A percentile compares a stretch with the other conserved stretches of the same genome.
These are phyloP conservation scores for Axinella damicornis DNA, from an alignment of 37 sponge, comb jelly and placozoan species.

Conservation along the genomic window DNA sequence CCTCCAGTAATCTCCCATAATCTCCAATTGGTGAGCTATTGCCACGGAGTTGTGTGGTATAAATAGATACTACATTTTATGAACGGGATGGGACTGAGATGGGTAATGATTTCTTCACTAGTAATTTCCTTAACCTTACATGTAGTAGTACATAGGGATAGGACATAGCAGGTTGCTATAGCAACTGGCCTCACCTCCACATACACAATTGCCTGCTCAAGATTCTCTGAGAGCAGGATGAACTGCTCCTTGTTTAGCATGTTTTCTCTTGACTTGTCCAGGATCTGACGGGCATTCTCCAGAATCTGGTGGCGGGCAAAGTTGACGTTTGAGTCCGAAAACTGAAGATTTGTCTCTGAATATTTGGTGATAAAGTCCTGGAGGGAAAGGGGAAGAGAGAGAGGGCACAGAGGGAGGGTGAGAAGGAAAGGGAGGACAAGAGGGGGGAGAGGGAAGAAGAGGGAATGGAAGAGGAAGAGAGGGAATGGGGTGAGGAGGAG, in stretches of 20 bases:
- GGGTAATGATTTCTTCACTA: too few relatives aligned
- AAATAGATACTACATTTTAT: too few relatives aligned
- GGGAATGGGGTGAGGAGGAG: too few relatives aligned
- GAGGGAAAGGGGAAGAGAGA: not conserved
- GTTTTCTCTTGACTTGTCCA: conserved; percentile 49
- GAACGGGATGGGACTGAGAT: too few relatives aligned
- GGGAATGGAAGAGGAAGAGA: too few relatives aligned
- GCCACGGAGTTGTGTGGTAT: too few relatives aligned
- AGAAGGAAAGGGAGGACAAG: not conserved
- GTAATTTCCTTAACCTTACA: too few relatives aligned
- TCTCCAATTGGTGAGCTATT: too few relatives aligned
- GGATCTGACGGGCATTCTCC: conserved; percentile 69
- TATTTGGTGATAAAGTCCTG: conserved; percentile 58
- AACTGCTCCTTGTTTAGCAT: conserved; percentile 46
- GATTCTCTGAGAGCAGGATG: conserved; percentile 56
- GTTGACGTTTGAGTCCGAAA: conserved; percentile 77
- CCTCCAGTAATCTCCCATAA: too few relatives aligned
- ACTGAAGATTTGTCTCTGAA: conserved; percentile 41
- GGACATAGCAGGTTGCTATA: too few relatives aligned
- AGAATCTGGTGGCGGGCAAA: conserved; percentile 80
- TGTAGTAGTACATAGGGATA: too few relatives aligned
- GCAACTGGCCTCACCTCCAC: not conserved
- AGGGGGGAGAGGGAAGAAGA: too few relatives aligned
- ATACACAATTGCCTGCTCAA: conserved; percentile 31
- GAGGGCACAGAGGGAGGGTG: not conserved